Evolutionary conservation across 2,797 vertebrate genomes (phyloP).

Genomic region (Apogon talboti): DNA sequence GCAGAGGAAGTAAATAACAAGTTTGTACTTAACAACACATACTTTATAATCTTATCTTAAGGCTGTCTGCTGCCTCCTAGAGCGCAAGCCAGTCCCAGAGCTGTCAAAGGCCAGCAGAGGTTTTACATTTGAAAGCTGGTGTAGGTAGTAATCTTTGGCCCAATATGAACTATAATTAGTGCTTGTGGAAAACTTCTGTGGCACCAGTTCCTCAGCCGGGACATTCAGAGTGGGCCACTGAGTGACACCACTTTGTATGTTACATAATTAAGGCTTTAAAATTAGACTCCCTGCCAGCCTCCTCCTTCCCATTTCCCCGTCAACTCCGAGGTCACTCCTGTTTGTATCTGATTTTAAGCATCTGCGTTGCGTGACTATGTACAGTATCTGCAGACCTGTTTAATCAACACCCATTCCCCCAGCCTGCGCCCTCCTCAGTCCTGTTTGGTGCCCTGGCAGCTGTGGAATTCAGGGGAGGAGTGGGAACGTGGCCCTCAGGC

Average conservation of each 20-base stretch:
- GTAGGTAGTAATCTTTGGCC: constrained; percentile 71
- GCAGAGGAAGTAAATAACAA: constrained; percentile 34
- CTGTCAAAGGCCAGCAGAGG: constrained; percentile 46
- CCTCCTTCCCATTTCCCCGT: constrained; percentile 17
- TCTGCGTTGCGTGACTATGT: background rate
- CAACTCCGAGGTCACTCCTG: constrained; percentile 18
- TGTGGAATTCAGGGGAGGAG: constrained; percentile 71
- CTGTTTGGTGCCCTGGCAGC: constrained; percentile 54
- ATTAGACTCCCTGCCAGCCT: constrained; percentile 45
- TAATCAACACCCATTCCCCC: constrained; percentile 17
- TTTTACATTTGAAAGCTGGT: constrained; percentile 65
- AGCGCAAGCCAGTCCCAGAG: constrained; percentile 27
- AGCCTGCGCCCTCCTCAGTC: constrained; percentile 14
- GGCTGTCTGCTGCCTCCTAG: constrained; percentile 21
- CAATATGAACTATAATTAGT: constrained; percentile 69
- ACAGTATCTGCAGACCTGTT: constrained; percentile 27
- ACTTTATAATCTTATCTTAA: constrained; percentile 39
- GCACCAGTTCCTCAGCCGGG: constrained; percentile 55
- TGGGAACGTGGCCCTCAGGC: constrained; percentile 47
- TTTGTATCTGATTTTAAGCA: constrained; percentile 13
- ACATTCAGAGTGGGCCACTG: constrained; percentile 38
- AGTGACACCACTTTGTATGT: constrained; percentile 61
- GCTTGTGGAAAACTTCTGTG: constrained; percentile 64
- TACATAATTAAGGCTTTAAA: constrained; percentile 70
- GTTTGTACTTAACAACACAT: background rate